Evolutionary conservation across 2,113 vertebrate species (phyloP).

Genomic region (Chaetops frenatus): DNA sequence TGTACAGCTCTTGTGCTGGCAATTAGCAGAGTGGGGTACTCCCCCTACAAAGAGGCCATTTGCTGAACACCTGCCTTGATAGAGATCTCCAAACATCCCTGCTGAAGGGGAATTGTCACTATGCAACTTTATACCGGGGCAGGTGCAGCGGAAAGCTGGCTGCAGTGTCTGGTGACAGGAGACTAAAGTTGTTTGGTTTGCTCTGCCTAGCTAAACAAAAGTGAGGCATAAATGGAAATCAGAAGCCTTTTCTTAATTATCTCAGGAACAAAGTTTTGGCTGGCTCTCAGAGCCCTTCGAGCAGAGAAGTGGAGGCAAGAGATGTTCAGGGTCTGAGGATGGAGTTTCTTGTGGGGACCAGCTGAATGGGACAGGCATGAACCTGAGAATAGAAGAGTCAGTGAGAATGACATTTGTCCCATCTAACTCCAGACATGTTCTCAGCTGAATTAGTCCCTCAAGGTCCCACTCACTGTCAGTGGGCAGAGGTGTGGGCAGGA

Average conservation of each 20-base stretch:
- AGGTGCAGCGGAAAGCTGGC: slow-evolving; percentile 44
- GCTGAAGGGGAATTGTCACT: slow-evolving; percentile 30
- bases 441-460: neutral
- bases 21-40: neutral
- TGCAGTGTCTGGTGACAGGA: slow-evolving; percentile 25
- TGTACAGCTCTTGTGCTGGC: neutral
- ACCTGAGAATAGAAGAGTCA: neutral
- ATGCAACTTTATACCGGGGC: slow-evolving; percentile 50
- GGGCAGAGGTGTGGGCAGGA: neutral
- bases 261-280: neutral
- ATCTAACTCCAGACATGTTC: neutral
- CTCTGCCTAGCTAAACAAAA: slow-evolving; percentile 25
- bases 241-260: neutral
- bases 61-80: slow-evolving; percentile 54
- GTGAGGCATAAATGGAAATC: neutral
- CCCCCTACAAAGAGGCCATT: neutral
- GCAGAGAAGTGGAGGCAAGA: neutral
- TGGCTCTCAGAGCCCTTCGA: neutral
- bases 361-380: neutral
- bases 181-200: neutral
- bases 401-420: neutral
- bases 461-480: neutral
- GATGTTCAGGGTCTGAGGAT: neutral
- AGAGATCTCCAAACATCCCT: slow-evolving; percentile 51
- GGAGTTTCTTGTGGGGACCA: neutral